These are phyloP conservation scores for Vombatus ursinus DNA, from an alignment of 2,113 vertebrate species.

Conservation along the genomic window DNA sequence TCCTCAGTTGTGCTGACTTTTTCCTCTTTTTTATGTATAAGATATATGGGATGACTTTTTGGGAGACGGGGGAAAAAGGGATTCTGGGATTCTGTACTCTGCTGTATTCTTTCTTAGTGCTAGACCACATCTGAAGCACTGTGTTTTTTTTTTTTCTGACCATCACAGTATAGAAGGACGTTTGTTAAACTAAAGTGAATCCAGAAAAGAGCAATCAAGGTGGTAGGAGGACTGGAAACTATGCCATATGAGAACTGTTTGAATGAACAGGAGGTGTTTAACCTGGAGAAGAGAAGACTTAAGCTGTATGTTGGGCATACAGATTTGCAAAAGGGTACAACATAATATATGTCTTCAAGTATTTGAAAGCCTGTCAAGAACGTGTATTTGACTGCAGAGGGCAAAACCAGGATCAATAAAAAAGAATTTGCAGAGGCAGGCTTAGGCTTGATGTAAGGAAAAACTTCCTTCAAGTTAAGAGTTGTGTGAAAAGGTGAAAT, in stretches of 20 bases:
- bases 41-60: background rate
- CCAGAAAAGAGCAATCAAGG: background rate
- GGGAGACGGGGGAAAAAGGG: background rate
- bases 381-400: background rate
- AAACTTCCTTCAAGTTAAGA: background rate
- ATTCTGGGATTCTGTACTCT: background rate
- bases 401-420: background rate
- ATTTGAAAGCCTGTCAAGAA: background rate
- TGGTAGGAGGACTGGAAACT: background rate
- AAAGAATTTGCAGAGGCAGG: background rate
- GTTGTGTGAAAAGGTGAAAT: background rate
- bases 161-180: background rate
- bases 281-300: background rate
- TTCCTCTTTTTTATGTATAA: background rate
- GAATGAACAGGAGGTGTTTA: background rate
- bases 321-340: background rate
- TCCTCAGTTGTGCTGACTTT: background rate
- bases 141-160: background rate
- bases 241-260: background rate
- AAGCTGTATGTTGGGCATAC: background rate
- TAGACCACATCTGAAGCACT: background rate
- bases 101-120: background rate
- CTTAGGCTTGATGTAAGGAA: background rate
- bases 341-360: background rate
- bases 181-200: background rate